Evolutionary conservation across 2,888 invertebrate genomes (phyloP), one percentile per base, ranked within the genome.

Genomic region (Actias luna): DNA sequence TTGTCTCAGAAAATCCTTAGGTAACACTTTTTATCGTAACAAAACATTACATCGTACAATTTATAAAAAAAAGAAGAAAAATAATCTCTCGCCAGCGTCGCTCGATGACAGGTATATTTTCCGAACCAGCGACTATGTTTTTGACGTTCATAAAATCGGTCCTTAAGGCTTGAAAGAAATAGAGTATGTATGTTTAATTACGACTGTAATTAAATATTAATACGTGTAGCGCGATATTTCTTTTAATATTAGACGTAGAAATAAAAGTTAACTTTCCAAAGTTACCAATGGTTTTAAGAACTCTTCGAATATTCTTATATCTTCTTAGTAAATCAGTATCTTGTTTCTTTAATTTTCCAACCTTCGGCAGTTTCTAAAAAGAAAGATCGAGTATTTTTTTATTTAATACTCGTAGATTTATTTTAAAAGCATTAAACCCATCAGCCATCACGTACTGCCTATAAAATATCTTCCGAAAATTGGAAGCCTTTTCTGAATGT

Each of bases 381-480:
- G 42, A 46, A 46, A 46, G 12, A 22, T 46, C 22, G 12, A 25
- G 46, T 46, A 22, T 46, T 8, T 46, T 22, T 22, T 12, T 16
- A 46, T 46, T 58, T 58, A 18, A 31, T 22, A 58, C 10, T 18
- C 10, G 22, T 39, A 8, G 22, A 42, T 57, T 42, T 46, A 33
- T 18, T 25, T 60, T 60, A 58, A 36, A 46, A 59, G 16, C n/a
- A 12, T 39, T 27, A 46, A 39, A 22, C 18, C 46, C 7, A 57
- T 57, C 63, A 69, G 50, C 60, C 62, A 68, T 67, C 74, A 74
- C 74, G 75, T 69, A 60, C 65, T 61, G 50, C 57, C 70, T 64
- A 71, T 78, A 78, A 77, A 78, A 68, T 73, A 73, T 70, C 71
- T 71, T 70, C 69, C 68, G 69, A 74, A 65, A 78, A 76, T 78